Evolutionary conservation across 2,888 invertebrate genomes (phyloP).

Genomic region (Stramonita haemastoma): DNA sequence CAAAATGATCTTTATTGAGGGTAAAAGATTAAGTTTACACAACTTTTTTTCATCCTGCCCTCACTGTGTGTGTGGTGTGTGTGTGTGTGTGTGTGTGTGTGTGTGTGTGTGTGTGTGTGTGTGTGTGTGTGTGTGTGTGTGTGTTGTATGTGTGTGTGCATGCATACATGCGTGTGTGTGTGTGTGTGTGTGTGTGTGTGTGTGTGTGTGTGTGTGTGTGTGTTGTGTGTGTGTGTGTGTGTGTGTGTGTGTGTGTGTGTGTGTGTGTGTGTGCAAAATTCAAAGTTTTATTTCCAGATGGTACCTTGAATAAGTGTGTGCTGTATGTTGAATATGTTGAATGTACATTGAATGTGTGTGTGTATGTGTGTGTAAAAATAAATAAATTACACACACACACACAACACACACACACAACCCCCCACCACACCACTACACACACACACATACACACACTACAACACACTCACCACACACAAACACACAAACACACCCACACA

Average conservation of each 20-base stretch:
- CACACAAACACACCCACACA: neutral
- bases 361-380: neutral
- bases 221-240: neutral
- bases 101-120: neutral
- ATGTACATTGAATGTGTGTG: neutral
- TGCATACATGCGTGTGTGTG: neutral
- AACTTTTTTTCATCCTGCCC: too few relatives aligned
- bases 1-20: too few relatives aligned
- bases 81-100: too few relatives aligned
- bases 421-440: neutral
- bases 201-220: conserved; percentile 7
- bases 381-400: neutral
- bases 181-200: too few relatives aligned
- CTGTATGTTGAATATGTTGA: neutral
- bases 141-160: neutral
- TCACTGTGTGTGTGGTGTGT: too few relatives aligned
- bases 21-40: too few relatives aligned
- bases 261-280: too few relatives aligned
- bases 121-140: too few relatives aligned
- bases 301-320: too few relatives aligned
- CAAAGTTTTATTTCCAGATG: too few relatives aligned
- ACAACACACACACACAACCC: neutral
- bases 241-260: neutral
- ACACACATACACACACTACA: neutral
- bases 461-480: neutral